Evolutionary conservation across 2,113 vertebrate genomes (phyloP), one percentile per base, ranked within the genome.

Genomic region (Saguinus midas): DNA sequence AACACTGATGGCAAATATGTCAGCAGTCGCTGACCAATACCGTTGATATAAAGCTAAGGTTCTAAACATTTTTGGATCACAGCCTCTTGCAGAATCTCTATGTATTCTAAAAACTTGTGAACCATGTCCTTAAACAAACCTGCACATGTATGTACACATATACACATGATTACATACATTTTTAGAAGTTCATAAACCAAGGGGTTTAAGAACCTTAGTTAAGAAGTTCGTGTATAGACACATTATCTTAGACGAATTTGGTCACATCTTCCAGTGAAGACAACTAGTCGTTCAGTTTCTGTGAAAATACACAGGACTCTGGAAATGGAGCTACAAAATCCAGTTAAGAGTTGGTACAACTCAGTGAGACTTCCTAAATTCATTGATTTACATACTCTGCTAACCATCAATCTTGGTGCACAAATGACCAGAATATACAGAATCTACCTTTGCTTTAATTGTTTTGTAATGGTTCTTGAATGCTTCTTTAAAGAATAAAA

Each of bases 401-500:
- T 40, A 25, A 6, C 43, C 45, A 70, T 94, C 40, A 40, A 2
- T 66, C 52, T 40, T 82, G 78, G 72, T 83, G 14, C 43, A 87
- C 32, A 72, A 14, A 70, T 87, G 61, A 57, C 23, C 25, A n/a
- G 43, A 57, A 75, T 52, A 48, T 8, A 12, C 6, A 87, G 55
- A 92, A 50, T 29, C 55, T 87, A 21, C 9, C n/a, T 37, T 80
- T 85, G 37, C 57, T 79, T 1, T 55, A 32, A n/a, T n/a, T 37
- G 40, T 55, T 81, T 52, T 68, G 1, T 35, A 23, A 68, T 12
- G 48, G 5, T 25, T 72, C n/a, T 50, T 50, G 48, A 85, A 73
- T 61, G 80, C 13, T 82, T 89, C 72, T 87, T 87, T 94, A 35
- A 89, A 88, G 32, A 78, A 64, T 55, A n/a, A 87, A 90, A 37